phyloP scores from a whole-genome alignment of 2,888 invertebrate species.

The Campoplex capitator region DNA sequence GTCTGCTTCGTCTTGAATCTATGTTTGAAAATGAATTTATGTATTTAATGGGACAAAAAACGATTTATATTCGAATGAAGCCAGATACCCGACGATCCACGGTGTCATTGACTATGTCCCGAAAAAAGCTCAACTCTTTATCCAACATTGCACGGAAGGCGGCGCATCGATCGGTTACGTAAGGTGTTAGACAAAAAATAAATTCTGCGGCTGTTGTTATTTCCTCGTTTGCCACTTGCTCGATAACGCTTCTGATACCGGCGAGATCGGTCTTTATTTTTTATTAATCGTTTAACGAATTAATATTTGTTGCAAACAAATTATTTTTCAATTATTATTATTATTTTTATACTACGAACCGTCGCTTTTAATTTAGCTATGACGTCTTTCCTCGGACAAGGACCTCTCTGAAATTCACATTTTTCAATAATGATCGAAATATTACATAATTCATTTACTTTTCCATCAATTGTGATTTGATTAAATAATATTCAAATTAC shows the following conservation, averaged over 20 bases:
- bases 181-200: conserved; percentile 67
- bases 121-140: conserved; percentile 71
- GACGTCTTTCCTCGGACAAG: conserved; percentile 69
- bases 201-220: conserved; percentile 72
- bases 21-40: background rate
- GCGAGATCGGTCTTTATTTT: conserved; percentile 66
- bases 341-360: conserved; percentile 53
- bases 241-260: conserved; percentile 67
- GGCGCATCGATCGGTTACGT: conserved; percentile 65
- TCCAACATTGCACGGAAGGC: conserved; percentile 70
- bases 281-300: background rate
- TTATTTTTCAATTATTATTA: background rate
- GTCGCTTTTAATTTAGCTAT: conserved; percentile 63
- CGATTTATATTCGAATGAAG: background rate
- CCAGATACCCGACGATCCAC: conserved; percentile 71
- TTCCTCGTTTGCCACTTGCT: conserved; percentile 67
- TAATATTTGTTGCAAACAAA: background rate
- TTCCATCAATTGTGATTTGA: background rate
- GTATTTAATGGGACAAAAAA: background rate
- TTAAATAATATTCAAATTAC: conserved; percentile 40
- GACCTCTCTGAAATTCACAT: conserved; percentile 57
- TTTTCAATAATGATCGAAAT: background rate
- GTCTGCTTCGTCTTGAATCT: conserved; percentile 74
- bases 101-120: conserved; percentile 72
- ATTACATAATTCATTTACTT: background rate